Conservation (phyloP, 2,888 invertebrate species). For the Archaeoteleia sp. region DNA sequence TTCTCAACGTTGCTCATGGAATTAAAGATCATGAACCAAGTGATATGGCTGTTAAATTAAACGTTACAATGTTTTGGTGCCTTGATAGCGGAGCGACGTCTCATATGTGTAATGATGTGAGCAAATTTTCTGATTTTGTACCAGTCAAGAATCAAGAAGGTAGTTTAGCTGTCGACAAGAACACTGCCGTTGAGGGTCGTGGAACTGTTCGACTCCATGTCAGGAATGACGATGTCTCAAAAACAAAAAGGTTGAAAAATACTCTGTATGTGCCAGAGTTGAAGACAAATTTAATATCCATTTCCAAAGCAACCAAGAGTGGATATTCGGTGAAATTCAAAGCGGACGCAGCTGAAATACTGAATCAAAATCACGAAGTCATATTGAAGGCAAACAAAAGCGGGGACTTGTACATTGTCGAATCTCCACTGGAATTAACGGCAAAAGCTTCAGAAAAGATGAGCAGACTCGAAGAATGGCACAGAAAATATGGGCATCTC, state of each 20-base stretch:
- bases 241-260: constrained; percentile 23
- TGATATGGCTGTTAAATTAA: no score
- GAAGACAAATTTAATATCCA: constrained; percentile 37
- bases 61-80: no score
- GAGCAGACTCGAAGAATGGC: constrained; percentile 28
- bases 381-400: constrained; percentile 22
- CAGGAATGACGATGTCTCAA: constrained; percentile 4
- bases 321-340: constrained; percentile 28
- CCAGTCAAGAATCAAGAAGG: constrained; percentile 24
- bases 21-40: no score
- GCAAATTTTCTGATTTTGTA: constrained; percentile 15
- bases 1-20: no score
- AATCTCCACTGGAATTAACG: constrained; percentile 7
- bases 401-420: constrained; percentile 33
- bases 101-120: no score
- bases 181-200: constrained; percentile 27
- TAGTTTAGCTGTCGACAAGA: constrained; percentile 25
- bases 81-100: no score
- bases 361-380: constrained; percentile 11
- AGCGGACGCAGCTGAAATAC: constrained; percentile 16
- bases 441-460: constrained; percentile 7
- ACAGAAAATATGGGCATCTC: constrained; percentile 38
- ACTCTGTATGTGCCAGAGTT: constrained; percentile 41
- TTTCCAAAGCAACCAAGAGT: constrained; percentile 30
- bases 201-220: constrained; percentile 29